Percentiles rank a stretch among this genome's conserved stretches.
phyloP scores from a whole-genome alignment of 2,888 invertebrate genomes.

The Rotaria sp. region DNA sequence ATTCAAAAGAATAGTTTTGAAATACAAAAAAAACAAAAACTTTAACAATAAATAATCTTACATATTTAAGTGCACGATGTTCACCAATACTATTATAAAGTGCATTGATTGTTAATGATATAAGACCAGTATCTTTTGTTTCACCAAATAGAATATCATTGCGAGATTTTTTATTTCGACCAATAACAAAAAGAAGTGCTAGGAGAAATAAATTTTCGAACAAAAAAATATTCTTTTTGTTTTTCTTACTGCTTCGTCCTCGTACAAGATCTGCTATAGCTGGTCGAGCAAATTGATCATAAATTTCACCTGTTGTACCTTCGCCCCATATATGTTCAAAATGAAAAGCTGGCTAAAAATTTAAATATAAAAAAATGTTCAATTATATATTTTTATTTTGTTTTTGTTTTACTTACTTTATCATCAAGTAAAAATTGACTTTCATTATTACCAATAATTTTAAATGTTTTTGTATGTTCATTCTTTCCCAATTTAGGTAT shows the following conservation, averaged over 20 bases:
- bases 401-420: neutral
- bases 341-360: neutral
- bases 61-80: neutral
- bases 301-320: neutral
- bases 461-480: constrained; percentile 12
- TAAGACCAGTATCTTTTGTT: neutral
- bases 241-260: neutral
- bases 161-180: neutral
- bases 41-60: neutral
- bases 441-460: neutral
- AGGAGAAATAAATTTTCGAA: neutral
- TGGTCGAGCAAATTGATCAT: neutral
- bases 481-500: constrained; percentile 1
- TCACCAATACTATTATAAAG: neutral
- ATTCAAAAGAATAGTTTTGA: neutral
- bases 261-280: constrained; percentile 4
- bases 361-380: neutral
- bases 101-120: neutral
- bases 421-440: neutral
- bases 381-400: neutral
- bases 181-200: constrained; percentile 21
- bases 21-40: neutral
- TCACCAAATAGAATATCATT: constrained; percentile 8
- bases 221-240: neutral
- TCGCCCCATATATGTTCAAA: constrained; percentile 12